These are phyloP conservation scores for Eumeta japonica DNA, from an alignment of 1,140 invertebrate genomes.

Conservation along the genomic window DNA sequence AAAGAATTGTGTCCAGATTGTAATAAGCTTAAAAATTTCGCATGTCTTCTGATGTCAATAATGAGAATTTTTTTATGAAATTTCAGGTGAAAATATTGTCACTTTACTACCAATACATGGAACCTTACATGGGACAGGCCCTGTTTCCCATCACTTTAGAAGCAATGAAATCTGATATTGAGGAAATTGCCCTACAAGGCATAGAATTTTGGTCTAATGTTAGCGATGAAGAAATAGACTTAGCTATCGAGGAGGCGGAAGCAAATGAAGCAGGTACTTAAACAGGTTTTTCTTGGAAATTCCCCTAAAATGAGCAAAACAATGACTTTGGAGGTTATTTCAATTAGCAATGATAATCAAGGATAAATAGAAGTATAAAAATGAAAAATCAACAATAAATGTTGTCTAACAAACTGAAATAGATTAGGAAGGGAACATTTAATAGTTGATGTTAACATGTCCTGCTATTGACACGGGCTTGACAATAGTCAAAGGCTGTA, in stretches of 20 bases:
- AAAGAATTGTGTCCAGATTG: background rate
- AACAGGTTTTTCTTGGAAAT: background rate
- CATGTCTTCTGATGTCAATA: background rate
- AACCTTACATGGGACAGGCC: constrained; percentile 96
- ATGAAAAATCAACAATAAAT: too few species aligned
- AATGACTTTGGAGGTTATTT: too few species aligned
- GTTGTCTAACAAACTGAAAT: too few species aligned
- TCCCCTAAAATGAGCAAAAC: background rate
- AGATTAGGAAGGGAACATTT: too few species aligned
- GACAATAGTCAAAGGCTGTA: too few species aligned
- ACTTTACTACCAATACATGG: constrained; percentile 98
- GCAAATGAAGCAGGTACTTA: constrained; percentile 73
- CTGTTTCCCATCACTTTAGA: constrained; percentile 98
- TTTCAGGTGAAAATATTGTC: constrained; percentile 87
- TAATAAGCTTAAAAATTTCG: background rate
- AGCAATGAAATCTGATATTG: constrained; percentile 96
- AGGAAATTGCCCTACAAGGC: constrained; percentile 96
- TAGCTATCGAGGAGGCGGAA: constrained; percentile 93
- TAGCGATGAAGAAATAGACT: constrained; percentile 97
- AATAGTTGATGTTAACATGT: too few species aligned
- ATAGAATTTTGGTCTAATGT: constrained; percentile 99
- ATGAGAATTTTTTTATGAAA: constrained; percentile 1
- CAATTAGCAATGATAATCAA: too few species aligned
- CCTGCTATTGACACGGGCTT: too few species aligned
- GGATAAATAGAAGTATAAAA: too few species aligned